Evolutionary conservation across 1,140 invertebrate genomes (phyloP), one percentile per base, ranked within the genome.

Genomic region (Drosophila gunungcola): DNA sequence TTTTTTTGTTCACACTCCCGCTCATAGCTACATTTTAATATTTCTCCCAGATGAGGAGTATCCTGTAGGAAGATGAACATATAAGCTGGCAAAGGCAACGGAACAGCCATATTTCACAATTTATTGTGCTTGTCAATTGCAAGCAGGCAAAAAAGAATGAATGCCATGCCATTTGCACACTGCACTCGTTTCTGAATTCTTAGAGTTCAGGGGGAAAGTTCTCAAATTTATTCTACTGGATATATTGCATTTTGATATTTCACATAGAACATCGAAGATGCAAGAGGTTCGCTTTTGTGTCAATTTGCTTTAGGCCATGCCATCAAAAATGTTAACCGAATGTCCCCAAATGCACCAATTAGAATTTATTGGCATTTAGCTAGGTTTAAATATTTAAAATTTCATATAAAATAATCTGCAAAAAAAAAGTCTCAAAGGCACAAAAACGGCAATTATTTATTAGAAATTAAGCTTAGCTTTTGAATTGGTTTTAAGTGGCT

Each of bases 91-190:
- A 48, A 70, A 70, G 68, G 51, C 68, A 49, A 42, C 74, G 76
- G 58, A 42, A 42, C 74, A 72, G 62, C 72, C 79, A 89, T 88
- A 88, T 83, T 79, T 88, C 60, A 83, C 79, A 88, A 83, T 88
- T 88, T 88, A 88, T 88, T 88, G 76, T 79, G 79, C 84, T 81
- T 88, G 83, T 88, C 83, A 88, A 88, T 88, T 88, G 84, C 79
- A 77, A 68, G 62, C 54, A 61, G 70, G 52, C 53, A 82, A 58
- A 60, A 77, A 46, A 67, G 42, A 60, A 11, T 42, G 38, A 60
- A 11, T 42, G 38, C 43, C 64, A 46, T 69, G 51, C 64, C 64
- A 80, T 54, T 54, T 67, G 69, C 61, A 73, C 43, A 62, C 16
- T 60, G 42, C 56, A 27, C 41, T 53, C 29, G 36, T 45, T 54